Evolutionary conservation across 2,113 vertebrate genomes (phyloP).

Genomic region (Ceuthmochares aereus): DNA sequence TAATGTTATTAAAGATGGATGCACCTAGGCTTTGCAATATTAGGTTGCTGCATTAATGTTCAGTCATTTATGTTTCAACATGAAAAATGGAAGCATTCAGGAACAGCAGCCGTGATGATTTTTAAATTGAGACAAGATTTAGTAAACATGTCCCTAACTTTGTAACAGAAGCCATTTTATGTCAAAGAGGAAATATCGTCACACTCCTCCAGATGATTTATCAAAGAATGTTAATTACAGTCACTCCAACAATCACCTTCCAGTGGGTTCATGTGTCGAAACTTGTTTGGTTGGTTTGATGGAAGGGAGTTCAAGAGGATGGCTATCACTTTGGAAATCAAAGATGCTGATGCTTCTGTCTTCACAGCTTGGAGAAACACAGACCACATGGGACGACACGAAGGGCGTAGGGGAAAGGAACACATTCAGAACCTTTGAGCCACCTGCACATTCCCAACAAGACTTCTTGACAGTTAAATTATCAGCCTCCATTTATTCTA

Average conservation of each 20-base stretch:
- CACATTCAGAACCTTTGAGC: not conserved
- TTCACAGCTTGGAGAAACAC: too few relatives aligned
- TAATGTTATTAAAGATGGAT: slow-evolving; percentile 22
- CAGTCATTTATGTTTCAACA: not conserved
- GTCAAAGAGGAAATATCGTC: not conserved
- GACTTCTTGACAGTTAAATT: not conserved
- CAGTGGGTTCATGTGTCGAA: not conserved
- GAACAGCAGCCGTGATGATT: not conserved
- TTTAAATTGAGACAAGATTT: slow-evolving; percentile 31
- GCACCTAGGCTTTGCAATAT: not conserved
- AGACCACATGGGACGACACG: not conserved
- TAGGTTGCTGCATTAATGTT: not conserved
- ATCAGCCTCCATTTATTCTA: not conserved
- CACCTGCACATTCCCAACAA: not conserved
- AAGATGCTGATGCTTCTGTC: not conserved
- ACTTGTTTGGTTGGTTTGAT: not conserved
- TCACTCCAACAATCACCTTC: too few relatives aligned
- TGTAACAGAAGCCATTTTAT: not conserved
- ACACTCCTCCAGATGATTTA: not conserved
- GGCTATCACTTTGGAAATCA: not conserved
- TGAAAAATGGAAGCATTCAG: not conserved
- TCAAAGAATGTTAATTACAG: not conserved
- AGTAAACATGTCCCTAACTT: not conserved
- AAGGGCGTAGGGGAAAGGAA: not conserved
- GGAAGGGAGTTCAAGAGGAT: not conserved